These are phyloP conservation scores for Artibeus jamaicensis DNA, from an alignment of 2,797 vertebrate genomes.

Conservation along the genomic window DNA sequence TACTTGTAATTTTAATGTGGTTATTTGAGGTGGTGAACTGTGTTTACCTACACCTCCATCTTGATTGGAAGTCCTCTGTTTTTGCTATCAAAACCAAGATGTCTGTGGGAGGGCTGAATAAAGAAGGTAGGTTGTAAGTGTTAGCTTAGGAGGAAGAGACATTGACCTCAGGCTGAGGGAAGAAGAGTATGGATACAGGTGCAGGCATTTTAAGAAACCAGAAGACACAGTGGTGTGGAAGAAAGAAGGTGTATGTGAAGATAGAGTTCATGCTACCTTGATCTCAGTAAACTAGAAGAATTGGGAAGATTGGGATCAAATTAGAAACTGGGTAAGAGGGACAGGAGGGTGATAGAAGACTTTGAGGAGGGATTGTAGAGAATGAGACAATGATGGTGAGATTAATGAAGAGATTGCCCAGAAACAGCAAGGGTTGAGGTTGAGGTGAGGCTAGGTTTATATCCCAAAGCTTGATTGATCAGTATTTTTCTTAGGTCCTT, in stretches of 20 bases:
- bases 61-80: background rate
- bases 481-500: constrained; percentile 19
- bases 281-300: background rate
- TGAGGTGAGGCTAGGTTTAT: background rate
- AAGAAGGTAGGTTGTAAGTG: background rate
- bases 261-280: background rate
- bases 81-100: constrained; percentile 2
- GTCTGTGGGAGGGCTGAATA: background rate
- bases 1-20: background rate
- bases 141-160: background rate
- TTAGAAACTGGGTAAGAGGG: background rate
- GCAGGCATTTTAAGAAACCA: background rate
- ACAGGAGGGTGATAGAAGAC: background rate
- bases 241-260: background rate
- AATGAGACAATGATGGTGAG: constrained; percentile 2
- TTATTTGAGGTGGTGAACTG: background rate
- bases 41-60: background rate
- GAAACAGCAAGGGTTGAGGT: background rate
- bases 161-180: background rate
- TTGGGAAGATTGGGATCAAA: background rate
- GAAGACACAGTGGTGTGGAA: background rate
- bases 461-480: background rate
- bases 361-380: background rate
- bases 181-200: background rate
- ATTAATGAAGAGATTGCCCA: background rate